Evolutionary conservation across 2,888 invertebrate genomes (phyloP), one percentile per base, ranked within the genome.

Genomic region (Panopea generosa): DNA sequence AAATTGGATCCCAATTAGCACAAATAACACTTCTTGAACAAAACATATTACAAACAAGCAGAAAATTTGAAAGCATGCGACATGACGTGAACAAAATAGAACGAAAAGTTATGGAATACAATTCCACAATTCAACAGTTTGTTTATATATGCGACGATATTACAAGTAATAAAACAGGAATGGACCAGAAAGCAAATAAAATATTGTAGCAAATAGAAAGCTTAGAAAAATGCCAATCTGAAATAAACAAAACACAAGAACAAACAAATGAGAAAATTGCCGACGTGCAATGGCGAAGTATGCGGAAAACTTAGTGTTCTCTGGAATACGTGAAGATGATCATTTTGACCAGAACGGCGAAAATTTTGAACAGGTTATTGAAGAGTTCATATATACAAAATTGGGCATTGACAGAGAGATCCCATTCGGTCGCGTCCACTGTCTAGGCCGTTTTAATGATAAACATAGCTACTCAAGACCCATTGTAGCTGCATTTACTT

Each of bases 101-200:
- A n/a, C n/a, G n/a, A n/a, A n/a, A n/a, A n/a, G n/a, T n/a, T n/a
- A n/a, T n/a, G n/a, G n/a, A n/a, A n/a, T n/a, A n/a, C n/a, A n/a
- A n/a, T n/a, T 24, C 18, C 16, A 49, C 47, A 18, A 61, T 61
- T 24, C n/a, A 61, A n/a, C 27, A 47, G 7, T 61, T 24, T 16
- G 60, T 27, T 24, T 50, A 68, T 14, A 59, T 52, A 27, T 68
- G 55, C 50, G 68, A 68, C 38, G 55, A 59, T n/a, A 40, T 60
- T n/a, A 45, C 38, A 29, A 52, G 26, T 24, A 45, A 50, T 2
- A 59, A 29, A 14, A 33, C 49, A 26, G 3, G 16, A 9, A 29
- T 29, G 11, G 49, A 47, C 11, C 6, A 4, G 16, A 18, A 16
- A 45, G 6, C 16, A 4, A 45, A 45, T n/a, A 45, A 45, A 9